Conservation (phyloP, 2,797 vertebrate species). For the Tangara arthus region DNA sequence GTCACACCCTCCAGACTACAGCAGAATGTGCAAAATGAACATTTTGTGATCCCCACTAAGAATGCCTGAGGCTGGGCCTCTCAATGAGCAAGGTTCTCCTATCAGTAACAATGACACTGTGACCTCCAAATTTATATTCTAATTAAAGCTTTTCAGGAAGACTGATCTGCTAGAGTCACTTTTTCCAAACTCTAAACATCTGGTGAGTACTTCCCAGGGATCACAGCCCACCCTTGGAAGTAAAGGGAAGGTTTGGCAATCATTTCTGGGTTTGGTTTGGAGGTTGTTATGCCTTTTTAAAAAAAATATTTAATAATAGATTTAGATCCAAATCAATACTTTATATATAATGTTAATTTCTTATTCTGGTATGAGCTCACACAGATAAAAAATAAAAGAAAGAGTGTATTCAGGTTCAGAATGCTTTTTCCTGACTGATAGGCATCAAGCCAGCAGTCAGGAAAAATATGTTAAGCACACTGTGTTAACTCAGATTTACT, state of each 20-base stretch:
- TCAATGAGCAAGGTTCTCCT: neutral
- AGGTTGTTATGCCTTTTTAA: neutral
- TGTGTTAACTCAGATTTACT: neutral
- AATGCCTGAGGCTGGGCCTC: neutral
- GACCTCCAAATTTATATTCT: constrained; percentile 20
- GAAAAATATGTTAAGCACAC: neutral
- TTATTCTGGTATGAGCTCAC: neutral
- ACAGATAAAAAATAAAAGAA: neutral
- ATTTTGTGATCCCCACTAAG: neutral
- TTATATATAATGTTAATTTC: neutral
- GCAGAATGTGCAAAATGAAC: neutral
- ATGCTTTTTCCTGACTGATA: neutral
- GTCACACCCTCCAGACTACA: neutral
- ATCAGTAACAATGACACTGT: neutral
- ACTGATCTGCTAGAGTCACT: neutral
- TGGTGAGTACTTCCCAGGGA: neutral
- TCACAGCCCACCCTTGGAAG: neutral
- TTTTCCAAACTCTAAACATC: neutral
- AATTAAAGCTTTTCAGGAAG: constrained; percentile 11
- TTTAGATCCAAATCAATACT: neutral
- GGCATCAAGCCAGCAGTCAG: neutral
- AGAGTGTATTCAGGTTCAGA: neutral
- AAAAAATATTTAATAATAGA: neutral
- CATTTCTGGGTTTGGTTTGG: neutral
- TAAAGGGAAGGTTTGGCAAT: neutral